Evolutionary conservation across 92 coral and sea anemone genomes (phyloP).

Genomic region (Hydrozoanthus gracilis): DNA sequence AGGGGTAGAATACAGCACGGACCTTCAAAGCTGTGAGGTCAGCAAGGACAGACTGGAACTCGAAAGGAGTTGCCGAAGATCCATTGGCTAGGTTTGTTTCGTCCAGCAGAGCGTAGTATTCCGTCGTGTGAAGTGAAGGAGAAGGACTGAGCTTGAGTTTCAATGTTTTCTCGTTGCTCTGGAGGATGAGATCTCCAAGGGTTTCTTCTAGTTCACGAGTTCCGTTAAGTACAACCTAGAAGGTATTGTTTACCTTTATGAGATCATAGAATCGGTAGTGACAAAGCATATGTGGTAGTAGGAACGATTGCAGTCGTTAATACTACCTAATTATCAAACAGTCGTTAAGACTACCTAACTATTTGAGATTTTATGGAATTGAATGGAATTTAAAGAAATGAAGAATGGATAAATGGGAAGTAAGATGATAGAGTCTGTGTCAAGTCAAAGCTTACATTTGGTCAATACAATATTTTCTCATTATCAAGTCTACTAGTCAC

Average conservation of each 20-base stretch:
- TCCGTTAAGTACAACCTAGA: constrained; percentile 3
- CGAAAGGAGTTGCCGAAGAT: constrained; percentile 54
- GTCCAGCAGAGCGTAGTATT: constrained; percentile 69
- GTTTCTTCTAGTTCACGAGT: neutral
- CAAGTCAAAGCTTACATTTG: too few species aligned
- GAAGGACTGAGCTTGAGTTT: constrained; percentile 58
- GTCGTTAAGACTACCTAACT: too few species aligned
- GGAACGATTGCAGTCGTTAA: too few species aligned
- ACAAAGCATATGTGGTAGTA: too few species aligned
- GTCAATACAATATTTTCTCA: too few species aligned
- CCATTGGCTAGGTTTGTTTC: constrained; percentile 60
- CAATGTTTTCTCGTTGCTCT: constrained; percentile 52
- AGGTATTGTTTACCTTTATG: neutral
- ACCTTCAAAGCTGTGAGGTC: constrained; percentile 74
- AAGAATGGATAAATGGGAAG: too few species aligned
- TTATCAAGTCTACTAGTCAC: too few species aligned
- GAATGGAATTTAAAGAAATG: too few species aligned
- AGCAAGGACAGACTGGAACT: constrained; percentile 89
- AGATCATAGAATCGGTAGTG: too few species aligned
- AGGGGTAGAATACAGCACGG: constrained; percentile 64
- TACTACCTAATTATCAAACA: too few species aligned
- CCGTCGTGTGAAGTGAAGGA: constrained; percentile 56
- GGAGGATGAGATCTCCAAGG: constrained; percentile 51
- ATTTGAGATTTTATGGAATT: too few species aligned
- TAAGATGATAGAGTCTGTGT: too few species aligned